Conservation (phyloP, 1,140 invertebrate genomes). For the Leucophenga varia region DNA sequence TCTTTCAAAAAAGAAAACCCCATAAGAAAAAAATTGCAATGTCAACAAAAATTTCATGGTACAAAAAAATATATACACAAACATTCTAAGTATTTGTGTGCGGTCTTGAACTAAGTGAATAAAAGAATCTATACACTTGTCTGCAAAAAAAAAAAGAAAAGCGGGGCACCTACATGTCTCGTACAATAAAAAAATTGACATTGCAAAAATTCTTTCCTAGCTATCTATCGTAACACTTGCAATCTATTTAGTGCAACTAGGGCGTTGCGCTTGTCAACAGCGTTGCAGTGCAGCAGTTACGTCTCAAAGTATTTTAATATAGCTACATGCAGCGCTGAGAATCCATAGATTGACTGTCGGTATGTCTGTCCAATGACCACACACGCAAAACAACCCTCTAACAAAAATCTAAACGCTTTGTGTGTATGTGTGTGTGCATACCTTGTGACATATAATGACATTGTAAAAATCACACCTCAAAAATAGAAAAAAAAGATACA, state of each 20-base stretch:
- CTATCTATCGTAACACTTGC: conserved; percentile 20
- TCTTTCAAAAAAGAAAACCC: too few species aligned
- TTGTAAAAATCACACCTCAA: conserved; percentile 52
- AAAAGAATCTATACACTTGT: not conserved
- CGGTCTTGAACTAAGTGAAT: conserved; percentile 28
- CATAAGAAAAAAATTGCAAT: too few species aligned
- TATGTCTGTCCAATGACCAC: conserved; percentile 23
- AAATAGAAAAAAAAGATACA: too few species aligned
- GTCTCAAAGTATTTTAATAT: too few species aligned
- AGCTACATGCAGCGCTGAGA: not conserved
- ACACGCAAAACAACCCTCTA: conserved; percentile 18
- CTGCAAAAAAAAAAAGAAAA: not conserved
- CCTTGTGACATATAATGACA: conserved; percentile 39
- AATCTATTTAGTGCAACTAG: conserved; percentile 19
- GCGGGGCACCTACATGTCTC: conserved; percentile 1
- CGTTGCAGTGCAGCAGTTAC: conserved; percentile 8
- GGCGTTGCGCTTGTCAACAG: conserved; percentile 47
- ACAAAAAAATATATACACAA: conserved; percentile 15
- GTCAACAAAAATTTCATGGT: conserved; percentile 47
- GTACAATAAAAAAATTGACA: conserved; percentile 6
- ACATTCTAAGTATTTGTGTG: conserved; percentile 18
- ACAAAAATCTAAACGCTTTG: too few species aligned
- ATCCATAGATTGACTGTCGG: not conserved
- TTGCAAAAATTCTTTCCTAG: conserved; percentile 4
- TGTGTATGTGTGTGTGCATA: conserved; percentile 1